Evolutionary conservation across 2,888 invertebrate species (phyloP).

Genomic region (Linnaemya vulpina): DNA sequence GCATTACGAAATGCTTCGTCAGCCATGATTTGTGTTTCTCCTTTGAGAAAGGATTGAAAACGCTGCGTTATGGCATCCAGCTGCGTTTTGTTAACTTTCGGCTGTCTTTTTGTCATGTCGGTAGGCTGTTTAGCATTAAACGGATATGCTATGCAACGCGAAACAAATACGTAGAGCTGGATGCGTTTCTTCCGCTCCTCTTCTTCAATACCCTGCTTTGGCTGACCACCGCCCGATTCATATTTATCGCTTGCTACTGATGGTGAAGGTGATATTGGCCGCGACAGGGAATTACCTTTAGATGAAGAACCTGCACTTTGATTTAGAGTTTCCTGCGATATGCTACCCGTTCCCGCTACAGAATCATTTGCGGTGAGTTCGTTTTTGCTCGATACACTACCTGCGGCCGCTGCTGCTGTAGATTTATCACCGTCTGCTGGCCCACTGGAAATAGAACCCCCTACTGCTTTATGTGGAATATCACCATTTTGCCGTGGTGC

Average conservation of each 20-base stretch:
- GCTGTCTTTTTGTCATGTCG: slow-evolving; percentile 97
- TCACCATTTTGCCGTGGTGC: slow-evolving; percentile 83
- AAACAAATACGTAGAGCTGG: slow-evolving; percentile 99
- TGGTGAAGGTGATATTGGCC: slow-evolving; percentile 95
- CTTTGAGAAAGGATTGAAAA: slow-evolving; percentile 98
- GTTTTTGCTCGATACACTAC: slow-evolving; percentile 58
- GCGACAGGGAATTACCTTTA: slow-evolving; percentile 87
- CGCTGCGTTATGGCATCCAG: slow-evolving; percentile 96
- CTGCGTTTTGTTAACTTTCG: slow-evolving; percentile 98
- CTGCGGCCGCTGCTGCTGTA: slow-evolving; percentile 78
- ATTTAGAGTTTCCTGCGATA: slow-evolving; percentile 86
- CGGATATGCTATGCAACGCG: slow-evolving; percentile 98
- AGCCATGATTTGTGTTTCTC: slow-evolving; percentile 98
- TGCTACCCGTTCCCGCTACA: slow-evolving; percentile 81
- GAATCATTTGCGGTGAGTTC: slow-evolving; percentile 66
- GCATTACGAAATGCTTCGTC: slow-evolving; percentile 99
- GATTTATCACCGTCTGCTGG: slow-evolving; percentile 73
- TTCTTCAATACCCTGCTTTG: slow-evolving; percentile 86
- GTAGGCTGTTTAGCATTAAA: slow-evolving; percentile 99
- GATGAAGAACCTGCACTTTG: slow-evolving; percentile 86
- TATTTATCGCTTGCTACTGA: slow-evolving; percentile 96
- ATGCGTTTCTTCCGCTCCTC: slow-evolving; percentile 97
- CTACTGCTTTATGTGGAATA: slow-evolving; percentile 79
- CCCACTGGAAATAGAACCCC: slow-evolving; percentile 57
- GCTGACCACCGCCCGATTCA: slow-evolving; percentile 83